Base-by-base conservation (phyloP, 1,140 invertebrate genomes). In the Danaus plexippus region DNA sequence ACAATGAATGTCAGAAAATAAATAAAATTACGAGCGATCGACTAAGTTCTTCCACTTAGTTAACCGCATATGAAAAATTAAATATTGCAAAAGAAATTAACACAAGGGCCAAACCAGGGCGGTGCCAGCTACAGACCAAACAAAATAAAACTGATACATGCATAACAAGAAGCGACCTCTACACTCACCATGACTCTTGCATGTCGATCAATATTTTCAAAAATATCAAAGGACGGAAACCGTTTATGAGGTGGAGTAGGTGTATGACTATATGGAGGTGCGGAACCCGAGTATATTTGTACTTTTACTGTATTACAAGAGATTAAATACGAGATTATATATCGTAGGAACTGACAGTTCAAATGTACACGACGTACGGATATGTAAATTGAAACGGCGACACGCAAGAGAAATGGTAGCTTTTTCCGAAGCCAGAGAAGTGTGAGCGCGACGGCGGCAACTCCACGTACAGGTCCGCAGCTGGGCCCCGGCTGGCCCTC, bases 391-490 rank as follows among this genome's bases (percentile, higher is more conserved):
- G 84, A 63, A 87, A 85, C 50, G 87, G 87, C 64, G 87, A 88
- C 72, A 88, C 87, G 75, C 85, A 88, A 75, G 85, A 84, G 80
- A 81, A 86, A 72, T 88, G 87, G 75, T 87, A 88, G 68, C 84
- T 86, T 55, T 87, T 84, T 66, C 83, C 83, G 68, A 87, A 85
- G 75, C 79, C 80, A 22, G 84, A 77, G 59, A 87, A 87, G 77
- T 82, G 80, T 65, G 79, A 77, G 77, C 77, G 79, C 73, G 79
- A 73, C 69, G 80, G 73, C 72, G 83, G 80, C 71, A 86, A 72
- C 57, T 80, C 75, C 61, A 85, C 73, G 67, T 70, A 79, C 61
- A 86, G 71, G 74, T 86, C 81, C 66, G 77, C 77, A 77, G 80
- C 74, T 67, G 73, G 71, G 73, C 81, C 81, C 78, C 69, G 83